These are phyloP conservation scores for Chelonoidis abingdonii DNA, from an alignment of 2,113 vertebrate genomes.

Conservation along the genomic window DNA sequence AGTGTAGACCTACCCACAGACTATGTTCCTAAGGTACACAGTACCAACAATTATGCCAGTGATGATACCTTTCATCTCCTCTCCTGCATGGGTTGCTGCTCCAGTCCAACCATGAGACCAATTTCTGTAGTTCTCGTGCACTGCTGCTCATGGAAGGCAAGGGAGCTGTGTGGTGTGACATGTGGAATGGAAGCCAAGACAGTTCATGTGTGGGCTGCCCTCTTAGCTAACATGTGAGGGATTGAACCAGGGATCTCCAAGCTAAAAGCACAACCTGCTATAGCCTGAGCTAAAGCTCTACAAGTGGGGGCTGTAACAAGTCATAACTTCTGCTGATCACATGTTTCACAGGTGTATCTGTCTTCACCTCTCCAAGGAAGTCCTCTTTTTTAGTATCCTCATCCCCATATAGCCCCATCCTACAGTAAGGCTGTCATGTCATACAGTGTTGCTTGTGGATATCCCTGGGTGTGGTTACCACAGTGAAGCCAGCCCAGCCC, in stretches of 20 bases:
- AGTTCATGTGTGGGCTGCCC: fast-evolving
- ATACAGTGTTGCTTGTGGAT: neutral
- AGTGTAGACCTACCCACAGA: neutral
- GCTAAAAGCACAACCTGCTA: neutral
- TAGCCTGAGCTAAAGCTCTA: neutral
- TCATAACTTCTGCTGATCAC: neutral
- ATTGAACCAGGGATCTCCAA: neutral
- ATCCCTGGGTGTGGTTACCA: neutral
- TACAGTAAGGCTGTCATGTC: neutral
- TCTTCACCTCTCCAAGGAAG: neutral
- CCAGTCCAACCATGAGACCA: neutral
- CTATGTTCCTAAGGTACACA: fast-evolving
- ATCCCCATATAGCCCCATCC: neutral
- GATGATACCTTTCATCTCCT: neutral
- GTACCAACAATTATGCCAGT: neutral
- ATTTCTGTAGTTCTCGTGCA: fast-evolving
- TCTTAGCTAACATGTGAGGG: fast-evolving
- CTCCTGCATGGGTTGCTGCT: neutral
- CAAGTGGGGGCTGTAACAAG: neutral
- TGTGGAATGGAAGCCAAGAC: neutral
- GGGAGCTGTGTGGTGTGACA: fast-evolving
- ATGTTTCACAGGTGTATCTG: neutral
- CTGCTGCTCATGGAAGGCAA: neutral
- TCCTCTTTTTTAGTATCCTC: neutral
- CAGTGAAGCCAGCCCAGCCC: neutral